Base-by-base conservation (phyloP, 2,797 vertebrate genomes). In the Brachyalestes nurse region DNA sequence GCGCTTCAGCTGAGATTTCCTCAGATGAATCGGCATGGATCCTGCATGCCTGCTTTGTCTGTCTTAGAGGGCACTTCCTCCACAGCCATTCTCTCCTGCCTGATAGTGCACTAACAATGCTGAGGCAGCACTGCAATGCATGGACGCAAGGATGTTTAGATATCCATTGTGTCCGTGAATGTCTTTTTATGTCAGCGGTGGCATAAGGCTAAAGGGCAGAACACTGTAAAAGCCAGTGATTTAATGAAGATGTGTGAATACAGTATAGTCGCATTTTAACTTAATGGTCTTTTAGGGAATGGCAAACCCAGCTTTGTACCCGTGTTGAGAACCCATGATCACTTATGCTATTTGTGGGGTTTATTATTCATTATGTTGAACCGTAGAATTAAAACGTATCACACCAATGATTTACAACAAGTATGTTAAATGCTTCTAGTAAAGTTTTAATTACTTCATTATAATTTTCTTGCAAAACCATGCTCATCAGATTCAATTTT, bases 91-190 rank as follows among this genome's bases (percentile, higher is more conserved):
- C 38, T 84, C 84, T 73, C 80, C 81, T 78, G 72, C 67, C 53
- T 61, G 86, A 83, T 89, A 81, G 74, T 66, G 79, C 38, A 67
- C 47, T 73, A 61, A 69, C 28, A 66, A 49, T 77, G 89, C 88
- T 88, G 89, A 91, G 85, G 79, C 83, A 82, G 90, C 87, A 67
- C 79, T 85, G 85, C 85, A 88, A 86, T 88, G 61, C 82, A 80
- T 86, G 23, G 34, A 58, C 88, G 88, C 79, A 72, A 81, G 86
- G 79, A 84, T 77, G 86, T 88, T 88, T 90, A 87, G 86, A 87
- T 25, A 47, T 87, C 86, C 86, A 91, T 92, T 91, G 91, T 93
- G 86, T 82, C 85, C 88, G 84, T 86, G 85, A 87, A 86, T 88
- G 85, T 88, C 84, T 81, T 85, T 51, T 86, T 87, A 87, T 64